phyloP scores from a whole-genome alignment of 2,888 invertebrate species.

The Caenorhabditis auriculariae region DNA sequence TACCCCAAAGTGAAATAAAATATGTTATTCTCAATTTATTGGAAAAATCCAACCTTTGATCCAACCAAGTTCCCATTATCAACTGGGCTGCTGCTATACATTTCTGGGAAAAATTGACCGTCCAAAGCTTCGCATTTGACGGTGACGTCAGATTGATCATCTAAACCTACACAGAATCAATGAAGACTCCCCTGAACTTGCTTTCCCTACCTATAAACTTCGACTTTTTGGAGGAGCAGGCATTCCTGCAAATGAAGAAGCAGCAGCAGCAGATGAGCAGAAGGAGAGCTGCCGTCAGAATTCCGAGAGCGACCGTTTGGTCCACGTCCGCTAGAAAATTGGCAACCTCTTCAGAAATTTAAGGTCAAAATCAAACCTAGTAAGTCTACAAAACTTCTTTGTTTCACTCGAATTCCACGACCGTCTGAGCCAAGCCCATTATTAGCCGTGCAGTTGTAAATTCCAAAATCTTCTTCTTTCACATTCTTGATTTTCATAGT shows the following conservation, averaged over 20 bases:
- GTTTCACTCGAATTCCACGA: conserved; percentile 22
- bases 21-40: too few species aligned
- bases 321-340: conserved; percentile 23
- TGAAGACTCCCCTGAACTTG: not conserved
- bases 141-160: conserved; percentile 59
- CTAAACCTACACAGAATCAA: conserved; percentile 22
- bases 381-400: conserved; percentile 30
- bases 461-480: conserved; percentile 54
- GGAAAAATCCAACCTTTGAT: too few species aligned
- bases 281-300: conserved; percentile 24
- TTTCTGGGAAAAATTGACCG: conserved; percentile 56
- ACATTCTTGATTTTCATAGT: conserved; percentile 51
- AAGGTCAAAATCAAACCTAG: conserved; percentile 15
- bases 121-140: conserved; percentile 61
- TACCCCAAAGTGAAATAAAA: too few species aligned
- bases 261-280: conserved; percentile 31
- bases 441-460: conserved; percentile 62
- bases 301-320: conserved; percentile 15
- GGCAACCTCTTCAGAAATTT: conserved; percentile 5
- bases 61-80: too few species aligned
- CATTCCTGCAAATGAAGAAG: conserved; percentile 22
- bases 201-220: conserved; percentile 33
- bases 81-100: conserved; percentile 50
- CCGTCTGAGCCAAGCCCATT: conserved; percentile 54
- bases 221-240: conserved; percentile 26